Percentiles rank a stretch among this genome's conserved stretches.
Evolutionary conservation across 2,888 invertebrate genomes (phyloP).

Genomic region (Onthophagus sagittarius): DNA sequence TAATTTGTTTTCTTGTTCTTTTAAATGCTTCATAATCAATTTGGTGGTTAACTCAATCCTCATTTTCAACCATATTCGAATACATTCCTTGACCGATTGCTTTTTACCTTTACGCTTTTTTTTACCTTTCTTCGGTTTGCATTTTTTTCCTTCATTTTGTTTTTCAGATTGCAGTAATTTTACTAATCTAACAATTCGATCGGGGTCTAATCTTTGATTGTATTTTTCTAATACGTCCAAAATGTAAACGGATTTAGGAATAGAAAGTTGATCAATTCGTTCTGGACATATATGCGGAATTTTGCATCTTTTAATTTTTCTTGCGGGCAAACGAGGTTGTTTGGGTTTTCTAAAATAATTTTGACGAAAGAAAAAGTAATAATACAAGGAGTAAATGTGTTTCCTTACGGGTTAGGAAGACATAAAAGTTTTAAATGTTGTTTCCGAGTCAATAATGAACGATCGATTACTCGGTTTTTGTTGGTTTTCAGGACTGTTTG

Average conservation of each 20-base stretch:
- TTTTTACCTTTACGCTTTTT: constrained; percentile 18
- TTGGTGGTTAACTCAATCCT: constrained; percentile 8
- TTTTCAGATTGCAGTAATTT: constrained; percentile 26
- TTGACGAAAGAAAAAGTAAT: not conserved
- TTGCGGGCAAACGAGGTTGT: constrained; percentile 4
- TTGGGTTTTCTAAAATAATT: not conserved
- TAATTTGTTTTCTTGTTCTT: constrained; percentile 5
- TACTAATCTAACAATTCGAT: constrained; percentile 28
- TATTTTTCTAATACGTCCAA: constrained; percentile 23
- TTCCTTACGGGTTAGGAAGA: constrained; percentile 19
- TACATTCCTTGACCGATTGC: constrained; percentile 10
- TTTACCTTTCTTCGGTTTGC: constrained; percentile 18
- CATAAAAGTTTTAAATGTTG: constrained; percentile 19
- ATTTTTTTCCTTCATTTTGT: constrained; percentile 19
- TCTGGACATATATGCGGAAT: constrained; percentile 22
- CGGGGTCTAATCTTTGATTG: constrained; percentile 23
- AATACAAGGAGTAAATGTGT: too few species aligned
- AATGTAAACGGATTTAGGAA: constrained; percentile 20
- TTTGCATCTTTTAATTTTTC: constrained; percentile 13
- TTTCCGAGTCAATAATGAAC: constrained; percentile 18
- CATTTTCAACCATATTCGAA: constrained; percentile 19
- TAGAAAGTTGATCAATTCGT: constrained; percentile 25
- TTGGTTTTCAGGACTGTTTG: constrained; percentile 13
- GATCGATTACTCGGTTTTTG: constrained; percentile 14
- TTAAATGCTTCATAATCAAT: constrained; percentile 11